Percentiles rank a stretch among this genome's conserved stretches.
phyloP scores from a whole-genome alignment of 1,140 invertebrate species.

The Hyphantria cunea region DNA sequence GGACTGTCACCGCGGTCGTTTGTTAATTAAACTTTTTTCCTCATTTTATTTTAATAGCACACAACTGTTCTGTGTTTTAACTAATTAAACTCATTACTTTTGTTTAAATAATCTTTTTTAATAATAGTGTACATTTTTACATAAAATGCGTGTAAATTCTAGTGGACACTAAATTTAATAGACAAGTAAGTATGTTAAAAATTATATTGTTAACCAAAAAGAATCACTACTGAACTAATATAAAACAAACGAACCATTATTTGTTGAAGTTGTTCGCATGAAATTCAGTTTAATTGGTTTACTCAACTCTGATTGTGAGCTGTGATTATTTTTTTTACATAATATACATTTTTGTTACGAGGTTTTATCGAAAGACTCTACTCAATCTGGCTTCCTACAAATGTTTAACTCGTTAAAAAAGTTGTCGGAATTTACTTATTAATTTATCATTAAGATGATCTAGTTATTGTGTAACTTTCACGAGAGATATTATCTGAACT shows the following conservation, averaged over 20 bases:
- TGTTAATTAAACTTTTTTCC: constrained; percentile 35
- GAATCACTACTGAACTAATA: no score
- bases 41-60: constrained; percentile 27
- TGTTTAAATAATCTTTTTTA: neutral
- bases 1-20: constrained; percentile 41
- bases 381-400: neutral
- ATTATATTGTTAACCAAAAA: no score
- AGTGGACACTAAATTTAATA: no score
- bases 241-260: constrained; percentile 13
- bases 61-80: constrained; percentile 11
- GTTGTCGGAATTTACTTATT: no score
- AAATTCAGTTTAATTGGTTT: constrained; percentile 7
- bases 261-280: constrained; percentile 9
- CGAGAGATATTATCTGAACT: no score
- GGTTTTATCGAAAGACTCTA: neutral
- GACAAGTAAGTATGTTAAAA: constrained; percentile 4
- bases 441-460: no score
- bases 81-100: constrained; percentile 4
- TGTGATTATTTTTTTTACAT: constrained; percentile 14
- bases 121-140: no score
- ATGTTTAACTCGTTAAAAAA: no score
- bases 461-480: no score
- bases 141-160: no score
- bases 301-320: constrained; percentile 6
- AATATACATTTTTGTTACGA: neutral